phyloP scores from a whole-genome alignment of 2,113 vertebrate genomes.

The Vombatus ursinus region DNA sequence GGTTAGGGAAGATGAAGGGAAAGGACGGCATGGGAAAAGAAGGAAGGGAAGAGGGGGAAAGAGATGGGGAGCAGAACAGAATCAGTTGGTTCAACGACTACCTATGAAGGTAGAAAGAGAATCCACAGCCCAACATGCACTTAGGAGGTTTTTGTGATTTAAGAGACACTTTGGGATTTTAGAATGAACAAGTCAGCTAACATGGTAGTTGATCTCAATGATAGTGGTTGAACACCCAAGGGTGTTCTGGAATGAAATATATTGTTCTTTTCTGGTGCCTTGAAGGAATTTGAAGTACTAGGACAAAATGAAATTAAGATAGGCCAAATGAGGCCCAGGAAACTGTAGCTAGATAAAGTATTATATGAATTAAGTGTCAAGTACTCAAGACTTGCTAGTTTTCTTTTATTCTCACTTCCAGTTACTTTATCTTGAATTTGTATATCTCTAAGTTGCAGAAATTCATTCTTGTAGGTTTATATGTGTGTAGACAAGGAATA shows the following conservation, averaged over 20 bases:
- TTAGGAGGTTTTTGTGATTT: background rate
- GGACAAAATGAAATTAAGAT: background rate
- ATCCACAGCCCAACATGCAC: background rate
- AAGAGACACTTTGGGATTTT: background rate
- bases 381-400: background rate
- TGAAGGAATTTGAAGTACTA: background rate
- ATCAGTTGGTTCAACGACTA: background rate
- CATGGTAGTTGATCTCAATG: background rate
- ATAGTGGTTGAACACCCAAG: no score
- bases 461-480: background rate
- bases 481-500: no score
- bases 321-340: background rate
- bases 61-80: background rate
- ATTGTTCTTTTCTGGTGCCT: background rate
- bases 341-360: background rate
- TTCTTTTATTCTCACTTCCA: background rate
- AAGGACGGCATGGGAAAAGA: background rate
- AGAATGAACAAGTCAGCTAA: background rate
- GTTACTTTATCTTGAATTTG: background rate
- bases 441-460: background rate
- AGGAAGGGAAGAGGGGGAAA: background rate
- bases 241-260: background rate
- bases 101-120: background rate
- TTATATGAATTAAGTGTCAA: background rate
- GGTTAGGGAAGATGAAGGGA: background rate